Evolutionary conservation across 2,888 invertebrate genomes (phyloP).

Genomic region (Aricia artaxerxes): DNA sequence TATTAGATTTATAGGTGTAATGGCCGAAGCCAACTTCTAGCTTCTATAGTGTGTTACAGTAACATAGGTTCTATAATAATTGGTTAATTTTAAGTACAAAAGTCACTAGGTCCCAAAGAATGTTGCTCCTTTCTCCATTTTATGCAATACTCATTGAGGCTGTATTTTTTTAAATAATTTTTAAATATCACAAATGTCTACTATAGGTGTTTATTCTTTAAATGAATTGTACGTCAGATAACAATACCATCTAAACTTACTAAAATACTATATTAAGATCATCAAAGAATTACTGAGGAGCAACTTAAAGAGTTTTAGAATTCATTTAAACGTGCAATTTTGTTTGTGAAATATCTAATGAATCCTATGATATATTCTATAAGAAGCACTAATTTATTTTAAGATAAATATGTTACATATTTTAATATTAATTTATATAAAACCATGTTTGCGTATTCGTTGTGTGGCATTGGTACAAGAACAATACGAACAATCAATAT

Average conservation of each 20-base stretch:
- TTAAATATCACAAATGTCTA: slow-evolving; percentile 10
- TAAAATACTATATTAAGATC: slow-evolving; percentile 22
- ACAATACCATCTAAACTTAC: slow-evolving; percentile 26
- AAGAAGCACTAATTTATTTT: background rate
- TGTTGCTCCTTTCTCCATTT: slow-evolving; percentile 31
- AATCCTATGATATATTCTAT: slow-evolving; percentile 23
- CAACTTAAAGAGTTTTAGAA: slow-evolving; percentile 40
- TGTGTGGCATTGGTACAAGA: slow-evolving; percentile 29
- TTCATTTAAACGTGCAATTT: slow-evolving; percentile 41
- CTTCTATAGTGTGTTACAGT: slow-evolving; percentile 64
- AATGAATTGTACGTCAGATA: background rate
- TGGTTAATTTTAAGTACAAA: slow-evolving; percentile 49
- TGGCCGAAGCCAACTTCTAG: slow-evolving; percentile 63
- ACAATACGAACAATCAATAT: background rate
- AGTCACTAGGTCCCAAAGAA: slow-evolving; percentile 32
- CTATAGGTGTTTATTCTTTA: slow-evolving; percentile 3
- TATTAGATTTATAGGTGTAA: slow-evolving; percentile 75
- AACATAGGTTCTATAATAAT: slow-evolving; percentile 59
- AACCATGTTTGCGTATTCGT: slow-evolving; percentile 30
- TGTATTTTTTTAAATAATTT: slow-evolving; percentile 27
- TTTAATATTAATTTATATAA: slow-evolving; percentile 13
- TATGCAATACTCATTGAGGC: slow-evolving; percentile 11
- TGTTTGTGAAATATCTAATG: slow-evolving; percentile 29
- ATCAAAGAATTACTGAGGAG: slow-evolving; percentile 22
- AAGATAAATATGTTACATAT: slow-evolving; percentile 11